Percentiles rank a stretch among this genome's conserved stretches.
phyloP scores from a whole-genome alignment of 2,113 vertebrate genomes.

The Fregetta grallaria region DNA sequence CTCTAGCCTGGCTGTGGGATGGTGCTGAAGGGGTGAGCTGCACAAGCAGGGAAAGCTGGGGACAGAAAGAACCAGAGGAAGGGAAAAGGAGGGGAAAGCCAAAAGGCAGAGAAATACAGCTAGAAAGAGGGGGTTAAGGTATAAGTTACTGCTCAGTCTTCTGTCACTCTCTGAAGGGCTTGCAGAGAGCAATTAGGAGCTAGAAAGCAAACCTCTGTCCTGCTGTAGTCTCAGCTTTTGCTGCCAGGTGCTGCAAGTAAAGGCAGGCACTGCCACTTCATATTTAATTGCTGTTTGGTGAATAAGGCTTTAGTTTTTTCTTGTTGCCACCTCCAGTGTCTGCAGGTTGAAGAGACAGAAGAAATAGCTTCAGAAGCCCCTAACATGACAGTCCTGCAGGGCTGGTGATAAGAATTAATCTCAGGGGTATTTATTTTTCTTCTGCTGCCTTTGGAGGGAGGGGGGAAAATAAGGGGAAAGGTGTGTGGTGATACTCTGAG shows the following conservation, averaged over 20 bases:
- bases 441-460: neutral
- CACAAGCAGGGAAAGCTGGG: accelerated
- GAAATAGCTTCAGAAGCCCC: neutral
- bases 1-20: accelerated
- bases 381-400: neutral
- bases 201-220: neutral
- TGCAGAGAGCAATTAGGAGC: neutral
- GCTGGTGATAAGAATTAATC: constrained; percentile 8
- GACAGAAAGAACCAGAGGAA: neutral
- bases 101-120: neutral
- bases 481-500: neutral
- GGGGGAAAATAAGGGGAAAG: neutral
- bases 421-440: neutral
- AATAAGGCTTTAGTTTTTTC: neutral
- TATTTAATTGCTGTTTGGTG: neutral
- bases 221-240: neutral
- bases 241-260: neutral
- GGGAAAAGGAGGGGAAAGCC: neutral
- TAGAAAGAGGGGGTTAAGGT: neutral
- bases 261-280: neutral
- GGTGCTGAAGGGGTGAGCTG: neutral
- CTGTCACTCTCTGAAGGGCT: neutral
- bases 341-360: neutral
- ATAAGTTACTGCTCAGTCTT: neutral
- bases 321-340: neutral